Evolutionary conservation across 1,140 invertebrate genomes (phyloP).

Genomic region (Amphibalanus amphitrite): DNA sequence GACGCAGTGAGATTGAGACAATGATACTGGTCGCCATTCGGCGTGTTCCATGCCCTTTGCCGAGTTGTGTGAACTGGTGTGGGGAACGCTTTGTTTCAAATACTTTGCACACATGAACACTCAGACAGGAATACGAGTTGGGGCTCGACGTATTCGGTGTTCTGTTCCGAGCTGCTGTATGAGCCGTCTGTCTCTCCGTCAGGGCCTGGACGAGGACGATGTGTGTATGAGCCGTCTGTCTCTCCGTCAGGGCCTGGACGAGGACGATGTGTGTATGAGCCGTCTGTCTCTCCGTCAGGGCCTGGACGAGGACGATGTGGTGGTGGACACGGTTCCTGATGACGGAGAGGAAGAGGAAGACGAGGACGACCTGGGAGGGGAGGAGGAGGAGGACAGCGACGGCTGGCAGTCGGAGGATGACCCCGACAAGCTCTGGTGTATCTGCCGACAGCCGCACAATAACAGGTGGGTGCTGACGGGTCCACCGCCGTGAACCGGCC

Average conservation of each 20-base stretch:
- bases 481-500: too few relatives aligned
- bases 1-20: too few relatives aligned
- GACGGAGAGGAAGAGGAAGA: neutral
- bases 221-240: neutral
- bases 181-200: neutral
- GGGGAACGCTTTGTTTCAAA: too few relatives aligned
- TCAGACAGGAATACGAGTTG: too few relatives aligned
- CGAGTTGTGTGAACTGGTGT: too few relatives aligned
- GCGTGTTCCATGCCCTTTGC: too few relatives aligned
- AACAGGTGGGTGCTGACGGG: slow-evolving; percentile 38
- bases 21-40: too few relatives aligned
- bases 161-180: too few relatives aligned
- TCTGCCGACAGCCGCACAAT: slow-evolving; percentile 85
- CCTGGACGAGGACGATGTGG: neutral
- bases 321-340: neutral
- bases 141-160: too few relatives aligned
- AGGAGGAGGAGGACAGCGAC: neutral
- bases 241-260: neutral
- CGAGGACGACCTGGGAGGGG: neutral
- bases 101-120: too few relatives aligned
- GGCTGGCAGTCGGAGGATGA: slow-evolving; percentile 51
- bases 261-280: too few relatives aligned
- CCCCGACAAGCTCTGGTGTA: slow-evolving; percentile 85
- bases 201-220: neutral
- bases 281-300: too few relatives aligned